Evolutionary conservation across 2,888 invertebrate genomes (phyloP).

Genomic region (Noctuana brunneofusca): DNA sequence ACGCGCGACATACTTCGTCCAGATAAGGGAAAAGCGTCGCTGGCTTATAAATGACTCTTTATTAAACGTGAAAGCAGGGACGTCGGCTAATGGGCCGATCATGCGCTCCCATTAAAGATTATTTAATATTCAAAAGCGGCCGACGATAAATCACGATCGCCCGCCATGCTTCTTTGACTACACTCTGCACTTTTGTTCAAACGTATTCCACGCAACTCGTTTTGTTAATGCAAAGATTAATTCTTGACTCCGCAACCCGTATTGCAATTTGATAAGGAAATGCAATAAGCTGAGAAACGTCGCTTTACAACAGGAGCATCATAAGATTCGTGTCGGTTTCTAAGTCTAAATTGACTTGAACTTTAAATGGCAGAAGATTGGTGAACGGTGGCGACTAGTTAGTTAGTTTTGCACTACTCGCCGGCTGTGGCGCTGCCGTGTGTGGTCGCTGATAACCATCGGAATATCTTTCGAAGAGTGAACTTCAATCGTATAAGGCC

Average conservation of each 20-base stretch:
- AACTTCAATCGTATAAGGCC: conserved; percentile 69
- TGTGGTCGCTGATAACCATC: conserved; percentile 73
- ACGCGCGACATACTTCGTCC: conserved; percentile 77
- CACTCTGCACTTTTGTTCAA: conserved; percentile 76
- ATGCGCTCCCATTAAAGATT: conserved; percentile 83
- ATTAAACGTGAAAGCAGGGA: conserved; percentile 82
- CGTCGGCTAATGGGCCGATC: conserved; percentile 82
- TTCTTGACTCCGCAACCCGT: conserved; percentile 34
- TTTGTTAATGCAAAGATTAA: conserved; percentile 54
- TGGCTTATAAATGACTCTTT: conserved; percentile 83
- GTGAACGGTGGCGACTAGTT: conserved; percentile 63
- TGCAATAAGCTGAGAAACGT: conserved; percentile 26
- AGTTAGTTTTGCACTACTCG: conserved; percentile 49
- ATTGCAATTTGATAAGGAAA: conserved; percentile 31
- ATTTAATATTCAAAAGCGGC: conserved; percentile 83
- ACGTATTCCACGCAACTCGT: conserved; percentile 51
- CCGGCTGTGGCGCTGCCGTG: conserved; percentile 55
- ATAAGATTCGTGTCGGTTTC: conserved; percentile 18
- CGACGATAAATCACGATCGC: conserved; percentile 80
- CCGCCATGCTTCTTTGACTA: conserved; percentile 77
- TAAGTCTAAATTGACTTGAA: conserved; percentile 31
- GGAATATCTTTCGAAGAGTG: conserved; percentile 61
- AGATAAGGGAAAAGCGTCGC: conserved; percentile 81
- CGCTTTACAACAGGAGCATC: conserved; percentile 22
- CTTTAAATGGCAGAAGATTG: conserved; percentile 59